Evolutionary conservation across 2,888 invertebrate species (phyloP).

Genomic region (Diaperis boleti): DNA sequence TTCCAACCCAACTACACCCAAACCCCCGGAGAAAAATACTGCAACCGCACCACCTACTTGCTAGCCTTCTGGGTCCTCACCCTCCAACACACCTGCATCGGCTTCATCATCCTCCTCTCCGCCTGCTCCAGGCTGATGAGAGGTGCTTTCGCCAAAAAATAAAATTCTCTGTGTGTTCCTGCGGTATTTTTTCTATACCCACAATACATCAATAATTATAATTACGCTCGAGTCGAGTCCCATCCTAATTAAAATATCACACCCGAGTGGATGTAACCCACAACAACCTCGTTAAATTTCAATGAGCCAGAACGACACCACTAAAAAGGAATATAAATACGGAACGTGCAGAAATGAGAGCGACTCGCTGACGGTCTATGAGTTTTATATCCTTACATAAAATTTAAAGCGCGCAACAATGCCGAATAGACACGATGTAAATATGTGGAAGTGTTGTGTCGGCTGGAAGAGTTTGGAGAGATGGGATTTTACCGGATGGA

Average conservation of each 20-base stretch:
- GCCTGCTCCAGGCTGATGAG: conserved; percentile 61
- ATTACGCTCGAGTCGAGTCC: neutral
- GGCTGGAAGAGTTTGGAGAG: neutral
- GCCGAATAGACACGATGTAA: conserved; percentile 8
- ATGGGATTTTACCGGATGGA: no score
- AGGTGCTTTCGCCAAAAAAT: conserved; percentile 53
- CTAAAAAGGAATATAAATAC: conserved; percentile 20
- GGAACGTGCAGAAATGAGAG: conserved; percentile 15
- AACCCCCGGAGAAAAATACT: conserved; percentile 43
- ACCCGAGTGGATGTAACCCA: conserved; percentile 10
- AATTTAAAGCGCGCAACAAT: conserved; percentile 11
- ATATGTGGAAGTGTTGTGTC: conserved; percentile 4
- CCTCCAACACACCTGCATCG: conserved; percentile 57
- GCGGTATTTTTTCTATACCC: no score
- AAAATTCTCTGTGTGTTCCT: no score
- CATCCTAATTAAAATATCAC: conserved; percentile 20
- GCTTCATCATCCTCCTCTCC: conserved; percentile 58
- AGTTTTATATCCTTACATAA: conserved; percentile 9
- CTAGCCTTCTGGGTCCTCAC: conserved; percentile 62
- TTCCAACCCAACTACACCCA: conserved; percentile 58
- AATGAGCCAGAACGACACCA: conserved; percentile 6
- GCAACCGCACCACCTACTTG: conserved; percentile 58
- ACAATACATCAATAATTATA: no score
- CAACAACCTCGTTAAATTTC: conserved; percentile 19
- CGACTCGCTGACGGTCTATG: conserved; percentile 5